A percentile compares a stretch with the other conserved stretches of the same genome.
phyloP scores from a whole-genome alignment of 2,888 invertebrate genomes.

The Agrotis segetum region DNA sequence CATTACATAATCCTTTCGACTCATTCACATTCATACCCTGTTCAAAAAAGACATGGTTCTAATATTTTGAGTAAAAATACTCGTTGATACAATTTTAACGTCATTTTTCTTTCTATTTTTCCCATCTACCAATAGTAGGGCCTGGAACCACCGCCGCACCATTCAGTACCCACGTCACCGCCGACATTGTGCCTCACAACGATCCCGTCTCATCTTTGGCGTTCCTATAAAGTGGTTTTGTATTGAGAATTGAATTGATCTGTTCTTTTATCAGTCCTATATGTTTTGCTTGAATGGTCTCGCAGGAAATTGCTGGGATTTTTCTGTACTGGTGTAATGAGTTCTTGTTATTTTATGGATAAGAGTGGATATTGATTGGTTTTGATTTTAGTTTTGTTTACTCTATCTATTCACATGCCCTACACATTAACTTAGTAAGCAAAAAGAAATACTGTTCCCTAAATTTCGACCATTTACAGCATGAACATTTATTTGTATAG shows the following conservation, averaged over 20 bases:
- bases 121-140: constrained; percentile 61
- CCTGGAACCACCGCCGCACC: constrained; percentile 65
- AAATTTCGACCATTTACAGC: too few species aligned
- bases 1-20: too few species aligned
- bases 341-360: constrained; percentile 46
- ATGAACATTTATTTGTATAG: too few species aligned
- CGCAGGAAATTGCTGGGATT: constrained; percentile 62
- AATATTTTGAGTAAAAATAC: too few species aligned
- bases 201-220: constrained; percentile 78
- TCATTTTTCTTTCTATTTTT: too few species aligned
- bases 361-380: constrained; percentile 15
- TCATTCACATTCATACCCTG: too few species aligned
- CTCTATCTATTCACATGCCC: background rate
- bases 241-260: constrained; percentile 86
- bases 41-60: too few species aligned
- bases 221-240: constrained; percentile 84
- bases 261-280: constrained; percentile 66
- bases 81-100: too few species aligned
- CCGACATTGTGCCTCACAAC: constrained; percentile 79
- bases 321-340: constrained; percentile 58
- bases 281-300: constrained; percentile 59
- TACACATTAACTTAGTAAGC: background rate
- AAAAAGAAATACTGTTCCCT: too few species aligned
- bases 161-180: constrained; percentile 79
- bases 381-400: constrained; percentile 8